Evolutionary conservation across 2,888 invertebrate genomes (phyloP).

Genomic region (Capitulum mitella): DNA sequence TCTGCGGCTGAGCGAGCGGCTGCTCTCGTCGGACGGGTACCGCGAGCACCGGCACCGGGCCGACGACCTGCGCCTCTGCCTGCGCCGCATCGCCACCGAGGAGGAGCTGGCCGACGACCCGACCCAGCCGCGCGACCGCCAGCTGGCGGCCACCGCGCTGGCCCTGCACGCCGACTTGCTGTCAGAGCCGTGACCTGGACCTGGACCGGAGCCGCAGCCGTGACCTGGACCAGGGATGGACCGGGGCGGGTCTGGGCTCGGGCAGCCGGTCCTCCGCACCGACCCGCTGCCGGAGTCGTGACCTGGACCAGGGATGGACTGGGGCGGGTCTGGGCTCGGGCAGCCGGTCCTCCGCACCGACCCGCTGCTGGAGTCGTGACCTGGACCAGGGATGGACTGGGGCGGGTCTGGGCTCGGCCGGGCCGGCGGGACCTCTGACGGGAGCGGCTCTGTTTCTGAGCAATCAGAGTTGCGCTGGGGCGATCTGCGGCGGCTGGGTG

Average conservation of each 20-base stretch:
- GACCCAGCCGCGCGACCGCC: background rate
- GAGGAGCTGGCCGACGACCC: slow-evolving; percentile 49
- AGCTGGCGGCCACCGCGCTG: slow-evolving; percentile 6
- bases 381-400: background rate
- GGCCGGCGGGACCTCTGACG: too few species aligned
- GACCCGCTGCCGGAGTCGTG: background rate
- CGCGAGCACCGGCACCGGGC: slow-evolving; percentile 68
- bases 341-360: background rate
- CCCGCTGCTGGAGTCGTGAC: background rate
- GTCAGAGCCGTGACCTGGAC: background rate
- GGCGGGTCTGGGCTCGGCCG: too few species aligned
- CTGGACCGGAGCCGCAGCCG: background rate
- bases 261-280: background rate
- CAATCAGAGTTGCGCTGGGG: too few species aligned
- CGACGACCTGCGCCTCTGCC: slow-evolving; percentile 73
- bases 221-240: background rate
- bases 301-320: background rate
- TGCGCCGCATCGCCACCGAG: slow-evolving; percentile 77
- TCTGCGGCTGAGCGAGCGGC: slow-evolving; percentile 67
- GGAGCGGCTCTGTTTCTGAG: too few species aligned
- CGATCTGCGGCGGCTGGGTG: too few species aligned
- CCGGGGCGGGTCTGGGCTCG: too few species aligned
- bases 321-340: too few species aligned
- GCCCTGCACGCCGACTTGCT: background rate
- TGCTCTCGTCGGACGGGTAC: slow-evolving; percentile 73